Evolutionary conservation across 2,797 vertebrate genomes (phyloP), one percentile per base, ranked within the genome.

Genomic region (Poeciliopsis presidionis): DNA sequence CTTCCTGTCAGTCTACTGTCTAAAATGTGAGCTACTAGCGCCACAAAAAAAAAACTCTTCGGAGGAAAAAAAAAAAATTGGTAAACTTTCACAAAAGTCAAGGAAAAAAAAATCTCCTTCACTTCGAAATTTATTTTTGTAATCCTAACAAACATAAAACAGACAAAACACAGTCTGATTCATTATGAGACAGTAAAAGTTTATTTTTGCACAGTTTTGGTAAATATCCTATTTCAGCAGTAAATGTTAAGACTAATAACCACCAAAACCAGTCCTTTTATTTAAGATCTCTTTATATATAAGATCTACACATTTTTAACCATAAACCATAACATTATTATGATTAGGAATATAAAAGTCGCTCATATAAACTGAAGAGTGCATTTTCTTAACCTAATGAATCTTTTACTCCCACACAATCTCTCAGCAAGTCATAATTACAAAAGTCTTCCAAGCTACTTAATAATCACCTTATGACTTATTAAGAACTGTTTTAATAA

Each of bases 401-500:
- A 41, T 43, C 39, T 69, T 69, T 36, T 22, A 43, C 39, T 77
- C 74, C 73, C 70, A 81, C 76, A 67, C 63, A 65, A 25, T 81
- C 55, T 61, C 47, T 67, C 13, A 74, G 75, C n/a, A 49, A 69
- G 75, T 73, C 46, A 74, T 39, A 73, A 80, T 75, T 75, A 70
- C 72, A 77, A 25, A 88, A 82, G 65, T 30, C 69, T 18, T 43
- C 72, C 75, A 80, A 85, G 86, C 79, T 79, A 77, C 74, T 85
- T 84, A 87, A 72, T 81, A 89, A 84, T 83, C 81, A 72, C 84
- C 76, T 30, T 36, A 86, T 63, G 20, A 78, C 76, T 30, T 36
- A 86, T 63, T 36, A 78, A 77, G 75, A 86, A 85, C 87, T 25
- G n/a, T 73, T 78, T 88, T 82, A 86, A 85, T 71, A 85, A 78